Evolutionary conservation across 2,888 invertebrate species (phyloP).

Genomic region (Drosophila helvetica): DNA sequence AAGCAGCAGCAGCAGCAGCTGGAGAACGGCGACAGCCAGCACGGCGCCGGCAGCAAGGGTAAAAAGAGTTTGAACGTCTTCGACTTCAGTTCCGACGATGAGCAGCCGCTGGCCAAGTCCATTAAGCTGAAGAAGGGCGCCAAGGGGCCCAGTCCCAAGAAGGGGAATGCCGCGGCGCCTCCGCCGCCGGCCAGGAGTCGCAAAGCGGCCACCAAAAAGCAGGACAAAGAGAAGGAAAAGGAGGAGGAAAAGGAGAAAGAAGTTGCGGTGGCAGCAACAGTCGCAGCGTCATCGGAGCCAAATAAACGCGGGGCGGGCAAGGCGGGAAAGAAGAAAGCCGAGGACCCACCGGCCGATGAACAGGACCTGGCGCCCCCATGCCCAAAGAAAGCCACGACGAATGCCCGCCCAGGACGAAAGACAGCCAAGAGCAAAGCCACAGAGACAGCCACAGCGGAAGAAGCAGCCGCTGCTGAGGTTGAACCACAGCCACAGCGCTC

Average conservation of each 20-base stretch:
- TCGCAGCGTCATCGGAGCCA: conserved; percentile 28
- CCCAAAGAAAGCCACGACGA: conserved; percentile 60
- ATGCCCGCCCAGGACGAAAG: conserved; percentile 11
- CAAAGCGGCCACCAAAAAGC: conserved; percentile 32
- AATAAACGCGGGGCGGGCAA: conserved; percentile 42
- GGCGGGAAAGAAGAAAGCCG: conserved; percentile 59
- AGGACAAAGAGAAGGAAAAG: conserved; percentile 26
- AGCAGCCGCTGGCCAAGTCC: conserved; percentile 84
- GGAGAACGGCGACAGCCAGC: conserved; percentile 61
- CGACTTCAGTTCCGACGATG: conserved; percentile 85
- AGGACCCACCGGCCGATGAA: conserved; percentile 36
- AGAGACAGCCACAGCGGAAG: background rate
- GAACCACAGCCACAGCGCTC: conserved; percentile 59
- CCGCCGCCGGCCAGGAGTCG: conserved; percentile 54
- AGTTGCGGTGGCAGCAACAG: conserved; percentile 6
- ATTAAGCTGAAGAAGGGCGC: conserved; percentile 81
- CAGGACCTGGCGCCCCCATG: conserved; percentile 50
- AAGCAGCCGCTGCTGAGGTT: conserved; percentile 1
- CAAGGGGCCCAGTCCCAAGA: conserved; percentile 59
- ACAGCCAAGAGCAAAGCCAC: conserved; percentile 32
- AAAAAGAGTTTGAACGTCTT: conserved; percentile 77
- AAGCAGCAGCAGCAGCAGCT: conserved; percentile 41
- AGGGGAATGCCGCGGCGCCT: conserved; percentile 27
- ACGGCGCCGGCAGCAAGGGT: conserved; percentile 46
- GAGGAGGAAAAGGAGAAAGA: conserved; percentile 24